Evolutionary conservation across 2,888 invertebrate species (phyloP).

Genomic region (Cheilosia urbana): DNA sequence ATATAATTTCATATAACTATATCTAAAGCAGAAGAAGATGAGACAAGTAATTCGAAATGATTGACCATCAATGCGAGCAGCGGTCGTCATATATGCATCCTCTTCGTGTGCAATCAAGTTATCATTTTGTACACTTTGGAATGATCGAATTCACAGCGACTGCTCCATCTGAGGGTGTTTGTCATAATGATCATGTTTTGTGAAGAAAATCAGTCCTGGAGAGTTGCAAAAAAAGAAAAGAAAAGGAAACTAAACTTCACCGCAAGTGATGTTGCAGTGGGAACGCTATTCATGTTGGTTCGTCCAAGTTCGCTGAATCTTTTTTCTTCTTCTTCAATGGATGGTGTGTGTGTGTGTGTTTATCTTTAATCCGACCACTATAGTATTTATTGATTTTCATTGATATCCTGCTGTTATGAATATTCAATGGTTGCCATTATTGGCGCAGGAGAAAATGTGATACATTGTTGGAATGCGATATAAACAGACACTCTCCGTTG

Average conservation of each 20-base stretch:
- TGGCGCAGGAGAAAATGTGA: background rate
- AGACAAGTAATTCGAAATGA: conserved; percentile 63
- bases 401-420: conserved; percentile 7
- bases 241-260: background rate
- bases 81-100: conserved; percentile 13
- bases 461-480: background rate
- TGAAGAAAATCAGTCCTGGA: conserved; percentile 11
- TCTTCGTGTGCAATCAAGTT: conserved; percentile 38
- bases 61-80: conserved; percentile 37
- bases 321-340: background rate
- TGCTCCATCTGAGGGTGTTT: conserved; percentile 39
- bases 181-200: conserved; percentile 38
- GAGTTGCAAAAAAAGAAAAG: background rate
- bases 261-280: background rate
- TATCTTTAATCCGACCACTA: background rate
- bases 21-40: conserved; percentile 22
- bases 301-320: too few relatives aligned
- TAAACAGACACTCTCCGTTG: background rate
- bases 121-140: conserved; percentile 60
- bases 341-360: background rate
- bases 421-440: background rate
- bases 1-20: conserved; percentile 31
- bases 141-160: conserved; percentile 35
- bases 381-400: background rate
- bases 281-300: background rate